Base-by-base conservation (phyloP, 2,888 invertebrate genomes). In the Mesorhabditis belari region DNA sequence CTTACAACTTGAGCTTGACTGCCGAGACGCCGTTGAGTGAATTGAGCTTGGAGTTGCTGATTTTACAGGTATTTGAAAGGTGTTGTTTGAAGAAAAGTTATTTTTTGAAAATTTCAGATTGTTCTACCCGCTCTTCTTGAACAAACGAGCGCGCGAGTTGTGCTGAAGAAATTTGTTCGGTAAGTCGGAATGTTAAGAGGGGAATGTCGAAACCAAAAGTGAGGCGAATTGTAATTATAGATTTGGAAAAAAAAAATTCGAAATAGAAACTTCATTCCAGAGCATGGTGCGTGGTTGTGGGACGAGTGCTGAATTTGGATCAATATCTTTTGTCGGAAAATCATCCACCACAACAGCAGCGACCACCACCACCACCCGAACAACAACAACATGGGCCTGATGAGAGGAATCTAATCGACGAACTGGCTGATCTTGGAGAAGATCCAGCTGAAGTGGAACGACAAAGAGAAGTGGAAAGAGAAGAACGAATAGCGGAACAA, bases 91-190 rank as follows among this genome's bases (percentile, higher is more conserved):
- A 44, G 44, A 44, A n/a, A n/a, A n/a, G n/a, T n/a, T n/a, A n/a
- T n/a, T n/a, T n/a, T n/a, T n/a, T n/a, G n/a, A n/a, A n/a, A n/a
- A n/a, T n/a, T n/a, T 55, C 35, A 76, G 75, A 91, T 96, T 35
- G 91, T 98, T 57, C 85, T 98, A 59, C 98, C 96, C 0, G 94
- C 95, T 0, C 85, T 98, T 49, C 85, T 98, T 63, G 96, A 98
- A 80, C 95, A 98, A 83, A 91, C 92, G 0, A 94, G 96, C 82
- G 94, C 94, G 0, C 86, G 94, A 5, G 89, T 89, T 6, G 94
- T 95, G 92, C 84, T 96, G 66, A 94, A 95, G 82, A 9, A n/a
- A 35, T 35, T 35, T 35, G 44, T 35, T 35, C 12, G 44, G 44
- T 35, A 35, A 35, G 44, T 17, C 12, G 2, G 44, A 35, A 35